Conservation (phyloP, 2,113 vertebrate species). For the Nothocercus nigrocapillus region DNA sequence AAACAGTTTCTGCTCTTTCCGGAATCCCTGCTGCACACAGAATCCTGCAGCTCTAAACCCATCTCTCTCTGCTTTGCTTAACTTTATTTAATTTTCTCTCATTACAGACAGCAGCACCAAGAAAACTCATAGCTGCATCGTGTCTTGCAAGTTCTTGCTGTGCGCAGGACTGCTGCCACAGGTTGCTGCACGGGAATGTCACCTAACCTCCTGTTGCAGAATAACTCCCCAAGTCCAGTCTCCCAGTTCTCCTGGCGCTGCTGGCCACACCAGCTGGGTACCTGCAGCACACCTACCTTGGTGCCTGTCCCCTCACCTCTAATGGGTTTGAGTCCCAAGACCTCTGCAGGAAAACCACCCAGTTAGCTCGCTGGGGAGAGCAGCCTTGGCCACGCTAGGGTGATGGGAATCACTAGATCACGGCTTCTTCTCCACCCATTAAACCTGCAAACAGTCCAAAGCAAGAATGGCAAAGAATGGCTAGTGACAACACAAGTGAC, state of each 20-base stretch:
- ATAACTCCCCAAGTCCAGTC: background rate
- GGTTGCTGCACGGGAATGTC: background rate
- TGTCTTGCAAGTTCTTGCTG: background rate
- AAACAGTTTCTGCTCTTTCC: background rate
- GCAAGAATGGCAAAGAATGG: background rate
- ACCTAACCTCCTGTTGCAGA: background rate
- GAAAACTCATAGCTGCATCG: background rate
- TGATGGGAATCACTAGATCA: background rate
- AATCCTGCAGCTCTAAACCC: background rate
- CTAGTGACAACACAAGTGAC: background rate
- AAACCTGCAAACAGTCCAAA: background rate
- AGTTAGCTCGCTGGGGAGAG: background rate
- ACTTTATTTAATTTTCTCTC: background rate
- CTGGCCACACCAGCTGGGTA: background rate
- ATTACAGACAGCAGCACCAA: background rate
- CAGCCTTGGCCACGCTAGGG: background rate
- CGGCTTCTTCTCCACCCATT: rapidly evolving
- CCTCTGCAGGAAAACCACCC: rapidly evolving
- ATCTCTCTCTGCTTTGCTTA: background rate
- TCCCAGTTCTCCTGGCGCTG: background rate
- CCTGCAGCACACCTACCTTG: background rate
- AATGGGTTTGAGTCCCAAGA: background rate
- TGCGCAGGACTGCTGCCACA: rapidly evolving
- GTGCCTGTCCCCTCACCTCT: background rate
- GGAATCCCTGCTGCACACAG: background rate